phyloP scores from a whole-genome alignment of 2,888 invertebrate genomes.

The Hypsopygia costalis region DNA sequence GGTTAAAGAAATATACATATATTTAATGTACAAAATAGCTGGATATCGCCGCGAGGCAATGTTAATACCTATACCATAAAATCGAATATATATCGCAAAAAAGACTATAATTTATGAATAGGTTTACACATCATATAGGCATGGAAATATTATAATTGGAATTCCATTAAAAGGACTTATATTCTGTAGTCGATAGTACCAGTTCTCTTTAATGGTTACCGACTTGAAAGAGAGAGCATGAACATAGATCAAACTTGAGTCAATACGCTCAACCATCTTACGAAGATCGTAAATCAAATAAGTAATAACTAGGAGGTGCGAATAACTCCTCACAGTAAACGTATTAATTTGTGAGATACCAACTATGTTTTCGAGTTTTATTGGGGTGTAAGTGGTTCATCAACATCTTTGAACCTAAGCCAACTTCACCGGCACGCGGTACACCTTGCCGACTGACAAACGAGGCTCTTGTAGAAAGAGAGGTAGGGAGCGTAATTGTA shows the following conservation, averaged over 20 bases:
- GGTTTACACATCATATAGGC: neutral
- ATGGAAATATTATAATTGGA: neutral
- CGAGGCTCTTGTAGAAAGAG: too few relatives aligned
- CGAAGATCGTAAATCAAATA: neutral
- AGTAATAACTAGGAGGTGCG: neutral
- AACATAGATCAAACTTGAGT: neutral
- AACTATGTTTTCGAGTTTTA: neutral
- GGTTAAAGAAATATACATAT: too few relatives aligned
- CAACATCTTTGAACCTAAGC: too few relatives aligned
- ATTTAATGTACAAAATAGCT: too few relatives aligned
- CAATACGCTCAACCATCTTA: neutral
- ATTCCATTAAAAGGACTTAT: neutral
- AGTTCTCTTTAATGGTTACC: neutral
- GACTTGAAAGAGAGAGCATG: neutral
- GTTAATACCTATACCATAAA: too few relatives aligned
- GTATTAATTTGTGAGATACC: neutral
- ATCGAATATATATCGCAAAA: too few relatives aligned
- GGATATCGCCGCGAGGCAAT: too few relatives aligned
- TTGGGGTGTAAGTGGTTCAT: too few relatives aligned
- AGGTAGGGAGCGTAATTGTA: too few relatives aligned
- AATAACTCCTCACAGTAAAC: constrained; percentile 2
- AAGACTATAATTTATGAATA: neutral
- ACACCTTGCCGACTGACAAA: too few relatives aligned
- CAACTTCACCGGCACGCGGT: too few relatives aligned
- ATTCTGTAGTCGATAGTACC: neutral